Percentiles rank a stretch among this genome's conserved stretches.
These are phyloP conservation scores for Tridacna crocea DNA, from an alignment of 2,888 invertebrate species.

Conservation along the genomic window DNA sequence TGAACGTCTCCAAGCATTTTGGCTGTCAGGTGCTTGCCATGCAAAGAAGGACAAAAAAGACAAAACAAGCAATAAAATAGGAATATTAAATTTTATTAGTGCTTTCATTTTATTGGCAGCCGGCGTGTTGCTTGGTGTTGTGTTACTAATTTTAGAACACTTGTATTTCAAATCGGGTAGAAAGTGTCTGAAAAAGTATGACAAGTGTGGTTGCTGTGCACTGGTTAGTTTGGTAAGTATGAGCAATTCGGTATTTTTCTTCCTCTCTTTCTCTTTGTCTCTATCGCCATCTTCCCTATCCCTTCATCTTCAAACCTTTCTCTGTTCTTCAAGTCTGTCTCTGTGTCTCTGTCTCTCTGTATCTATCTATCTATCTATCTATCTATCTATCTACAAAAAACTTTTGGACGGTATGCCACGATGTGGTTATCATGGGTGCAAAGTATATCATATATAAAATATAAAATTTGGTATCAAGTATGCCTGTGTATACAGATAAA, in stretches of 20 bases:
- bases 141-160: conserved; percentile 95
- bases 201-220: conserved; percentile 96
- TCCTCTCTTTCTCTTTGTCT: too few species aligned
- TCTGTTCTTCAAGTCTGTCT: too few species aligned
- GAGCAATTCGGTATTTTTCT: not conserved
- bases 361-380: too few species aligned
- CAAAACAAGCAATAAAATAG: conserved; percentile 88
- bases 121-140: conserved; percentile 95
- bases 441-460: too few species aligned
- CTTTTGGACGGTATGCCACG: too few species aligned
- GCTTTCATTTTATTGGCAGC: conserved; percentile 98
- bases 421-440: too few species aligned
- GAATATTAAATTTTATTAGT: conserved; percentile 94
- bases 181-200: conserved; percentile 84
- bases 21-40: conserved; percentile 97
- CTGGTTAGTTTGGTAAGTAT: conserved; percentile 94
- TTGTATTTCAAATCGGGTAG: conserved; percentile 94
- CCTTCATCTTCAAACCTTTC: too few species aligned
- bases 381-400: too few species aligned
- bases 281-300: too few species aligned
- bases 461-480: too few species aligned
- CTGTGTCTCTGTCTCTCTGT: too few species aligned
- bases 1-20: conserved; percentile 94
- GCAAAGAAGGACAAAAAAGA: conserved; percentile 92
- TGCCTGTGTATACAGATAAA: too few species aligned